Conservation (phyloP, 2,888 invertebrate species). For the Heteromurus nitidus region DNA sequence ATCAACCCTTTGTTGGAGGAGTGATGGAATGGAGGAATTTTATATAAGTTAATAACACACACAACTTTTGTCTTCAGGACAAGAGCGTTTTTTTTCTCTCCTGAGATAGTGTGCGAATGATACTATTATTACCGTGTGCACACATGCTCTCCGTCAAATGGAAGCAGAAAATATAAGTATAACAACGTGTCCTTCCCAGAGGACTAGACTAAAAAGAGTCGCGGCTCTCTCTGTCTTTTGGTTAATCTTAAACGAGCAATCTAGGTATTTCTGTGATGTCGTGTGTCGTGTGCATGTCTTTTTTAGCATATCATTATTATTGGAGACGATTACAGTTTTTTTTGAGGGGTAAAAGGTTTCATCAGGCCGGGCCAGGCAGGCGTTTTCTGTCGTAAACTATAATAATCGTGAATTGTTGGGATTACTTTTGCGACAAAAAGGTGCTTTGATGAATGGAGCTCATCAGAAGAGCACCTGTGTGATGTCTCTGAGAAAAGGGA, state of each 20-base stretch:
- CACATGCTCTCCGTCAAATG: not conserved
- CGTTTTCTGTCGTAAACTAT: constrained; percentile 21
- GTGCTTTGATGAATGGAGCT: not conserved
- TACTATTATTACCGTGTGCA: no score
- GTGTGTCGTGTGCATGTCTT: constrained; percentile 17
- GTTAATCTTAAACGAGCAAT: constrained; percentile 15
- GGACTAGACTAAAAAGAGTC: not conserved
- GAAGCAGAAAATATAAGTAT: not conserved
- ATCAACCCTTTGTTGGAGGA: constrained; percentile 48
- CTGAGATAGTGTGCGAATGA: no score
- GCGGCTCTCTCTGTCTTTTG: no score
- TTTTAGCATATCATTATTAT: constrained; percentile 29
- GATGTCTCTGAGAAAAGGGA: no score
- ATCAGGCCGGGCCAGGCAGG: no score
- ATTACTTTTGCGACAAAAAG: constrained; percentile 18
- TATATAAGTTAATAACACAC: constrained; percentile 19
- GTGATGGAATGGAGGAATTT: no score
- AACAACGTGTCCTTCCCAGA: constrained; percentile 10
- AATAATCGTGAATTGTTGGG: constrained; percentile 10
- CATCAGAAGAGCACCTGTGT: no score
- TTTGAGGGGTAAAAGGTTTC: constrained; percentile 21
- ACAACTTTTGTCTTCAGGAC: no score
- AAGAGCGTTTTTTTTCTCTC: no score
- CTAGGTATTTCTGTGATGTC: not conserved
- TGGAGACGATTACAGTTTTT: constrained; percentile 23